phyloP scores from a whole-genome alignment of 2,888 invertebrate species.

The Seladonia tumulorum region DNA sequence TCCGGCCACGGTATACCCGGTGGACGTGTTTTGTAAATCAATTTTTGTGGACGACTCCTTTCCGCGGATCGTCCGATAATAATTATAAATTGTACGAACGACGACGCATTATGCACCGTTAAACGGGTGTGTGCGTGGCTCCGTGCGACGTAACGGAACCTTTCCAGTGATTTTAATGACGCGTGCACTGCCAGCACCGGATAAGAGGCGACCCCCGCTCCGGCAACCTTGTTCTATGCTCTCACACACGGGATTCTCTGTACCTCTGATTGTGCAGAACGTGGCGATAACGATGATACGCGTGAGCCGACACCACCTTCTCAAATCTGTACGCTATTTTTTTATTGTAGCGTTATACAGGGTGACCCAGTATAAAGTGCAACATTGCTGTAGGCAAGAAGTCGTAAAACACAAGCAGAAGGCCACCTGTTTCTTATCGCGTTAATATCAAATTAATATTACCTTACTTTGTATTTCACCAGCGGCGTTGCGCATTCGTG shows the following conservation, averaged over 20 bases:
- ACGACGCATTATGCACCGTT: conserved; percentile 53
- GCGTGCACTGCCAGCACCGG: not conserved
- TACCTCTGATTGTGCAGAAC: not conserved
- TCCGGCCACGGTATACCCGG: not conserved
- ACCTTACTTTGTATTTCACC: not conserved
- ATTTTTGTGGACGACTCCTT: conserved; percentile 20
- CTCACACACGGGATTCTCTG: not conserved
- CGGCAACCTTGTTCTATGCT: not conserved
- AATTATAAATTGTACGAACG: conserved; percentile 46
- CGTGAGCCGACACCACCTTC: not conserved
- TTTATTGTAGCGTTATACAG: not conserved
- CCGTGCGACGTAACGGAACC: conserved; percentile 53
- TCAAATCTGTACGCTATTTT: not conserved
- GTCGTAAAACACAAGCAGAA: not conserved
- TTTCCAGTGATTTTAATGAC: conserved; percentile 61
- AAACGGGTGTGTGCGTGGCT: conserved; percentile 40
- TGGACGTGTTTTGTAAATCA: conserved; percentile 1
- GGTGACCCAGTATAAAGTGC: no score
- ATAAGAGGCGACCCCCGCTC: not conserved
- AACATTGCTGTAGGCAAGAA: no score
- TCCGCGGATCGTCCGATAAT: conserved; percentile 15
- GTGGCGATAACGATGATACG: not conserved
- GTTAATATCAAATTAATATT: not conserved
- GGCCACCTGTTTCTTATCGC: not conserved
- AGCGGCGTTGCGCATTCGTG: not conserved